These are phyloP conservation scores for Lagorchestes hirsutus DNA, from an alignment of 2,797 vertebrate genomes.

Conservation along the genomic window DNA sequence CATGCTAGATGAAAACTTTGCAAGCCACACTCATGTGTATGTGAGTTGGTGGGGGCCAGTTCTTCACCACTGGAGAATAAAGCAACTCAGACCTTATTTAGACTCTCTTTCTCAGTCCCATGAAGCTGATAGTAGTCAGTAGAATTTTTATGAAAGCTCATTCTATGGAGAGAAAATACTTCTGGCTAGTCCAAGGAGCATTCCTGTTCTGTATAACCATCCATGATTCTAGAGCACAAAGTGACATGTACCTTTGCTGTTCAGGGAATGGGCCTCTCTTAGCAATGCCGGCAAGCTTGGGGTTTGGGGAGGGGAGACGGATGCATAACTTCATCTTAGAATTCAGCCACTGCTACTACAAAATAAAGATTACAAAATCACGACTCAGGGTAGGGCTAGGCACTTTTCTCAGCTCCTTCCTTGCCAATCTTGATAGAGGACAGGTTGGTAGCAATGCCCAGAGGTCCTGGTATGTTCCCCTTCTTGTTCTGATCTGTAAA, in stretches of 20 bases:
- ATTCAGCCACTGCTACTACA: not conserved
- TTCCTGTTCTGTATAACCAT: not conserved
- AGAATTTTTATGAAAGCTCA: not conserved
- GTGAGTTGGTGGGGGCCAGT: not conserved
- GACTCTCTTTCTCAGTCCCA: not conserved
- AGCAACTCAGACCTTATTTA: not conserved
- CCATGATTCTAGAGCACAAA: not conserved
- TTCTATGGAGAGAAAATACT: not conserved
- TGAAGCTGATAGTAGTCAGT: not conserved
- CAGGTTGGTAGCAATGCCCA: not conserved
- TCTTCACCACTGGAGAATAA: not conserved
- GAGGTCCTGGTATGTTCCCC: not conserved
- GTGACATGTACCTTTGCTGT: not conserved
- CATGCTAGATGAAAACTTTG: not conserved
- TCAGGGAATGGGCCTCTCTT: not conserved
- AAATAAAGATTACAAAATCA: conserved; percentile 9
- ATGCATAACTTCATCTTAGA: not conserved
- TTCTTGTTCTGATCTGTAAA: conserved; percentile 15
- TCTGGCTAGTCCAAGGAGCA: rapidly evolving
- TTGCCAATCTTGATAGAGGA: conserved; percentile 10
- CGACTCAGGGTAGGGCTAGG: not conserved
- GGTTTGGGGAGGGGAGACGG: too few species aligned
- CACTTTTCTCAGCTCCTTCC: conserved; percentile 1
- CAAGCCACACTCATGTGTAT: not conserved
- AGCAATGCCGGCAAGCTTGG: not conserved